Evolutionary conservation across 2,797 vertebrate genomes (phyloP).

Genomic region (Onychomys leucogaster): DNA sequence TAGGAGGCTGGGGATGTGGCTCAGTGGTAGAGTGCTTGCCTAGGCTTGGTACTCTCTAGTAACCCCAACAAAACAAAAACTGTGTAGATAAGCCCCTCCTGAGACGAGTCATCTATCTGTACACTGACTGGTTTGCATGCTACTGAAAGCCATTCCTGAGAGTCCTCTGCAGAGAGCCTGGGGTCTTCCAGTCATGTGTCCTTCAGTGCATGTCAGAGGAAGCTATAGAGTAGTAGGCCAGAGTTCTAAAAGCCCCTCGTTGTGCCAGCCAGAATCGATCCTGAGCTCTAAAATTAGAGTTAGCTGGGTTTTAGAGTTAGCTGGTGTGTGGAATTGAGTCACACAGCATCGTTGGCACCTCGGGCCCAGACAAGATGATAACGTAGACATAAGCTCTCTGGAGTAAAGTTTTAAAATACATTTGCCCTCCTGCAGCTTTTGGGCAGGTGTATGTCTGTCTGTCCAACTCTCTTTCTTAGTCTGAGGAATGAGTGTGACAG

Average conservation of each 20-base stretch:
- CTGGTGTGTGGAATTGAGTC: constrained; percentile 36
- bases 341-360: neutral
- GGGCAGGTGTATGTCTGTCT: neutral
- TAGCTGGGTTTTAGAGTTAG: constrained; percentile 61
- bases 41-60: too few species aligned
- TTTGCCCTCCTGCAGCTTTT: constrained; percentile 33
- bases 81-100: neutral
- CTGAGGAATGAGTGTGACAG: constrained; percentile 26
- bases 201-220: neutral
- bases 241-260: neutral
- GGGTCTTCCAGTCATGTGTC: neutral
- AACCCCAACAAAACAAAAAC: neutral
- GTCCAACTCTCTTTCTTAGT: neutral
- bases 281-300: constrained; percentile 58
- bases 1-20: neutral
- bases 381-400: constrained; percentile 41
- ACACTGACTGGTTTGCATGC: neutral
- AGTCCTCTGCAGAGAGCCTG: neutral
- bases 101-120: neutral
- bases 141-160: neutral
- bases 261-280: constrained; percentile 43
- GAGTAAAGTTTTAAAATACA: constrained; percentile 37
- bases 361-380: neutral
- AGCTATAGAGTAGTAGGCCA: constrained; percentile 20
- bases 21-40: neutral